Evolutionary conservation across 2,113 vertebrate genomes (phyloP).

Genomic region (Ammodytes dubius): DNA sequence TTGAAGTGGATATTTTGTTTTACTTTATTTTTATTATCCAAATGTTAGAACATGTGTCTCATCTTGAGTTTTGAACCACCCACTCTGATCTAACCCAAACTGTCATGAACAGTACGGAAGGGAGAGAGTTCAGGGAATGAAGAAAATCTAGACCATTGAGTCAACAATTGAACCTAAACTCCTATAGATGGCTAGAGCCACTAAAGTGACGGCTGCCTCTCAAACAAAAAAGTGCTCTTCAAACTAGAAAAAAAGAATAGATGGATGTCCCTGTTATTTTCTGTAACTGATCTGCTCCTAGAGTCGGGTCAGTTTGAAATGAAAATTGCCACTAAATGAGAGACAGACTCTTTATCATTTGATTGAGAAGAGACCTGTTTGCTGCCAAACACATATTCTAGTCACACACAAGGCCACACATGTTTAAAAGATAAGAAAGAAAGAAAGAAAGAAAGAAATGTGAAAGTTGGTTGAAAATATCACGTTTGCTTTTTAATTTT

Average conservation of each 20-base stretch:
- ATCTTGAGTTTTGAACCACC: conserved; percentile 59
- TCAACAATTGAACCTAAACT: conserved; percentile 26
- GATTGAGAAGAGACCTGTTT: conserved; percentile 18
- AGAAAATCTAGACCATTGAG: conserved; percentile 34
- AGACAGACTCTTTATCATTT: conserved; percentile 8
- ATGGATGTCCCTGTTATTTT: neutral
- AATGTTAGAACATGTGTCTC: conserved; percentile 74
- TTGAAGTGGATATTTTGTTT: conserved; percentile 85
- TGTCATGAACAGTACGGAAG: conserved; percentile 40
- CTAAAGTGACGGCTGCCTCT: conserved; percentile 25
- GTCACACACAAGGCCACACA: conserved; percentile 30
- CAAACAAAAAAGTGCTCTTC: conserved; percentile 62
- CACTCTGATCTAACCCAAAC: conserved; percentile 58
- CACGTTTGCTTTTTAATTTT: conserved; percentile 60
- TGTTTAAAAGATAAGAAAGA: conserved; percentile 1
- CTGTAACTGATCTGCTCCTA: conserved; percentile 43
- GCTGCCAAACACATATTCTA: conserved; percentile 36
- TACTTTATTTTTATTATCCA: conserved; percentile 72
- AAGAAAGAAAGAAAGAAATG: conserved; percentile 34
- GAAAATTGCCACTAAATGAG: conserved; percentile 10
- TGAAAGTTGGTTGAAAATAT: conserved; percentile 46
- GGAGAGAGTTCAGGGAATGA: conserved; percentile 71
- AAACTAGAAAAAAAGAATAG: neutral
- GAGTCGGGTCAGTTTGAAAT: conserved; percentile 42
- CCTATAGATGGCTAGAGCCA: conserved; percentile 32